Base-by-base conservation (phyloP, 2,797 vertebrate genomes). In the Moxostoma hubbsi region DNA sequence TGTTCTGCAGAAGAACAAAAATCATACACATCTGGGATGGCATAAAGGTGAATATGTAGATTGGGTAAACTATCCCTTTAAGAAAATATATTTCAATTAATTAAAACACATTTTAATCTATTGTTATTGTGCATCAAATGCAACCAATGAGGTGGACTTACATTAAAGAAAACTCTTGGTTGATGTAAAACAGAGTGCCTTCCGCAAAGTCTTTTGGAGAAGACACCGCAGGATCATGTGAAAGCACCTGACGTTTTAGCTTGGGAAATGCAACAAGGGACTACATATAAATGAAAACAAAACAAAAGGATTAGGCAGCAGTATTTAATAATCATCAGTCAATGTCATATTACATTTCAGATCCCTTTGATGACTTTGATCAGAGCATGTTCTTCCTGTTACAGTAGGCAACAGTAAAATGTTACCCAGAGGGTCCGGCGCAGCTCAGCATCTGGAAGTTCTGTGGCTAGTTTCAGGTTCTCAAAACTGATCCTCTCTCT, bases 161-260 rank as follows among this genome's bases (percentile, higher is more conserved):
- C 97, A 98, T 98, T 90, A 98, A 94, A 77, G 97, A 97, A 92
- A 99, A 98, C 82, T 98, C 96, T 92, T 98, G 97, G 92, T 99
- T 98, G 90, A 98, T 95, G 64, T 93, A 98, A 93, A 98, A 98
- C 85, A 98, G 90, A 1, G 96, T 97, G 90, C 97, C 96, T 88
- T 99, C 97, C 74, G 96, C 94, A 81, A 98, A 98, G 92, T 98
- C 96, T 95, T 98, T 99, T 88, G 97, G 97, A 55, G 96, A 98
- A 83, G 94, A 95, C 89, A 97, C 97, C 87, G 92, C 91, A 68
- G 96, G 96, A 89, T 98, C 97, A 53, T 97, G 97, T 3, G 92
- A 90, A 88, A 98, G 90, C 89, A 98, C 96, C 92, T 98, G 96
- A 69, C 96, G 93, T 92, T 98, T 99, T 80, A 97, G 95, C 91